Evolutionary conservation across 2,797 vertebrate species (phyloP).

Genomic region (Benthosema pterotum): DNA sequence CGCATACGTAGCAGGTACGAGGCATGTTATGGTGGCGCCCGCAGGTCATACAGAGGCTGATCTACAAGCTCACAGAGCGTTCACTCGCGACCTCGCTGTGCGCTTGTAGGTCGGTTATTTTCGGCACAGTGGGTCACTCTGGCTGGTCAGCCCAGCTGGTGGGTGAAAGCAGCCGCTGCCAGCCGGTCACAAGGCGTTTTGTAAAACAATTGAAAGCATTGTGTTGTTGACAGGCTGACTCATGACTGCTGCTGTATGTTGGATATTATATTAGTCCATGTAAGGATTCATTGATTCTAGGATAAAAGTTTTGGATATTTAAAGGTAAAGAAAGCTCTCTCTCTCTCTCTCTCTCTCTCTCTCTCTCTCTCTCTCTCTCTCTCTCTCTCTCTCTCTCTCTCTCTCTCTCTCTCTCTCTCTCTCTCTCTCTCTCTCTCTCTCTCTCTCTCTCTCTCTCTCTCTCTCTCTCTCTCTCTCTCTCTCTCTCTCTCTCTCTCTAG

Average conservation of each 20-base stretch:
- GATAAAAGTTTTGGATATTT: neutral
- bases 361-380: neutral
- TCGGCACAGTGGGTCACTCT: no score
- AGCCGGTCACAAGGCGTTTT: neutral
- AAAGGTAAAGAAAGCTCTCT: neutral
- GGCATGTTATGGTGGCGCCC: no score
- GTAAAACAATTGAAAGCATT: neutral
- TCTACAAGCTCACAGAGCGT: no score
- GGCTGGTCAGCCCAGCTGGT: neutral
- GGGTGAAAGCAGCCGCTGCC: neutral
- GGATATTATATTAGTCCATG: neutral
- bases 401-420: neutral
- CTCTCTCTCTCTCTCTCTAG: neutral
- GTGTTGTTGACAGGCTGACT: no score
- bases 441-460: neutral
- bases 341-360: neutral
- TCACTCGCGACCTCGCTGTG: no score
- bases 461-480: neutral
- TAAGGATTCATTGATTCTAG: no score
- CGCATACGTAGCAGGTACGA: no score
- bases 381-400: neutral
- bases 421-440: neutral
- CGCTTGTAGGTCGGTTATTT: no score
- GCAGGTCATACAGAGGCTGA: no score
- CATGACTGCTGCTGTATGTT: neutral